These are phyloP conservation scores for Bathybates hornii DNA, from an alignment of 2,113 vertebrate genomes.

Conservation along the genomic window DNA sequence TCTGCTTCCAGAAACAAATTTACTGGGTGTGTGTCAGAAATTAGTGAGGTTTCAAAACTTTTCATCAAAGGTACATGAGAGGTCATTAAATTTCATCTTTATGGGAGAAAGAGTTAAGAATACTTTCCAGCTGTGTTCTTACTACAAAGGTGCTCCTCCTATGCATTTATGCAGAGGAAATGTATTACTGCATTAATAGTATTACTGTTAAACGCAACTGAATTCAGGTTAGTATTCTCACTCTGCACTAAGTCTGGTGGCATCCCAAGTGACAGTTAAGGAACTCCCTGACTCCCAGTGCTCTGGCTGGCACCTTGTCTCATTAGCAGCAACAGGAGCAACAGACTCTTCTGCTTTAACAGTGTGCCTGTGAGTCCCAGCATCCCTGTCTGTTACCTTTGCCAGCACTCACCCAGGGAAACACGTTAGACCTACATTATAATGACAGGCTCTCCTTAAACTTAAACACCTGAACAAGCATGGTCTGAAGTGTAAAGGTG, in stretches of 20 bases:
- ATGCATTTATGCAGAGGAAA: neutral
- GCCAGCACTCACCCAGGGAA: neutral
- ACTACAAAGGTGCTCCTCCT: neutral
- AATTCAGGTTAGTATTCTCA: constrained; percentile 6
- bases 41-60: neutral
- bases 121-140: neutral
- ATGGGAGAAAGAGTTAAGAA: neutral
- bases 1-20: neutral
- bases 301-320: constrained; percentile 10
- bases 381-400: neutral
- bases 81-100: neutral
- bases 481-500: neutral
- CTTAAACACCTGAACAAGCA: neutral
- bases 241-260: neutral
- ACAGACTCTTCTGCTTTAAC: constrained; percentile 1
- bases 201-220: neutral
- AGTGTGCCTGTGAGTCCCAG: constrained; percentile 18
- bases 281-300: constrained; percentile 33
- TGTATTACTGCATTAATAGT: neutral
- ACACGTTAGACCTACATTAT: neutral
- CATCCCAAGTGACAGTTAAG: constrained; percentile 9
- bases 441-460: neutral
- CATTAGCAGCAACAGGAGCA: constrained; percentile 32
- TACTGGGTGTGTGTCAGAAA: neutral
- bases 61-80: neutral